These are phyloP conservation scores for Montipora cactus DNA, from an alignment of 64 coral and sea anemone genomes.

Conservation along the genomic window DNA sequence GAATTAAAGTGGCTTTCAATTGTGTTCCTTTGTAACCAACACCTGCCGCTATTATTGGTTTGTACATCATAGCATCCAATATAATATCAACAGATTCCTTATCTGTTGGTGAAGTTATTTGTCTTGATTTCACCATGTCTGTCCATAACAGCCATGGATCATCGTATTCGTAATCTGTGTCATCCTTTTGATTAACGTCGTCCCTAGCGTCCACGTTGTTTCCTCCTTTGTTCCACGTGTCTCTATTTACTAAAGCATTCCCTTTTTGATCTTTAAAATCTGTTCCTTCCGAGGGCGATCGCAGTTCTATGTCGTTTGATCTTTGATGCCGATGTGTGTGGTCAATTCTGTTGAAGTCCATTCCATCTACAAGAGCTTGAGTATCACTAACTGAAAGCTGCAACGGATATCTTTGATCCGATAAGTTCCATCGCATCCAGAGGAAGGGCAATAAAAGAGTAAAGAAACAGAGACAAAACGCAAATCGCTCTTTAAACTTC, in stretches of 20 bases:
- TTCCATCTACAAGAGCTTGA: constrained; percentile 48
- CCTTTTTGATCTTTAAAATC: not conserved
- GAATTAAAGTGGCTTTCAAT: constrained; percentile 85
- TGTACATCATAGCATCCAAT: constrained; percentile 83
- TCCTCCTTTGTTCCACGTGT: not conserved
- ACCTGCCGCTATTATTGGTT: constrained; percentile 80
- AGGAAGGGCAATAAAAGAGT: constrained; percentile 68
- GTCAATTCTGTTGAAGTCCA: constrained; percentile 76
- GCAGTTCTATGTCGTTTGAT: not conserved
- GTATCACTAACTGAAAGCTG: constrained; percentile 7
- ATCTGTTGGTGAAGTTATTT: constrained; percentile 58
- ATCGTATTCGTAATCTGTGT: constrained; percentile 74
- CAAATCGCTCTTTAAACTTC: constrained; percentile 86
- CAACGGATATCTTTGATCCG: constrained; percentile 38
- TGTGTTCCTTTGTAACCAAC: constrained; percentile 80
- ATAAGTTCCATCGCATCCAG: constrained; percentile 65
- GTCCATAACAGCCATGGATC: constrained; percentile 87
- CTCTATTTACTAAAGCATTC: not conserved
- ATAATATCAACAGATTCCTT: constrained; percentile 69
- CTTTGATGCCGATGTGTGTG: constrained; percentile 37
- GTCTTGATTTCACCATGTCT: constrained; percentile 82
- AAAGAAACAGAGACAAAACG: constrained; percentile 60
- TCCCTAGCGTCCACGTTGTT: not conserved
- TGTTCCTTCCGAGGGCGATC: not conserved
- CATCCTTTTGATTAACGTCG: constrained; percentile 23